These are phyloP conservation scores for Archilochus colubris DNA, from an alignment of 2,113 vertebrate genomes.

Conservation along the genomic window DNA sequence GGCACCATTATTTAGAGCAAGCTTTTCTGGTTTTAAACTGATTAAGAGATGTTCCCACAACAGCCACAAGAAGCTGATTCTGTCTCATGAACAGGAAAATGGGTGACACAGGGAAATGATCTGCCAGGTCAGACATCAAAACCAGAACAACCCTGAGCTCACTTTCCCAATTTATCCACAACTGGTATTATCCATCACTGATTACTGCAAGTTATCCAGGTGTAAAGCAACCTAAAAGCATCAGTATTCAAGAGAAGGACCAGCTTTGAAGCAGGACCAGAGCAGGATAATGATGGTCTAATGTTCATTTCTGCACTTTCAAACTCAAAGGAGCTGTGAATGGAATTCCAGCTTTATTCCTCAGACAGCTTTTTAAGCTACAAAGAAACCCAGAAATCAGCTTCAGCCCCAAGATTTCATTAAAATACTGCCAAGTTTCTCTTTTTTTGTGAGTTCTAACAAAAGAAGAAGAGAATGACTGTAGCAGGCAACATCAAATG, in stretches of 20 bases:
- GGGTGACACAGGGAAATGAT: background rate
- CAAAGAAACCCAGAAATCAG: background rate
- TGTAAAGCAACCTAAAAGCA: conserved; percentile 6
- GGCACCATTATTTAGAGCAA: background rate
- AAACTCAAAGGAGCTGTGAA: conserved; percentile 8
- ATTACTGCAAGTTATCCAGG: background rate
- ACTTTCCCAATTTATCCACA: background rate
- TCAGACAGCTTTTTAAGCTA: background rate
- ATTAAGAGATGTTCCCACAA: background rate
- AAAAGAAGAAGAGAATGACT: background rate
- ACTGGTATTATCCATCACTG: background rate
- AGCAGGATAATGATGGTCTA: background rate
- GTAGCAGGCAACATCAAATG: background rate
- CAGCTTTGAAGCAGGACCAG: background rate
- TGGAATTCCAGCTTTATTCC: background rate
- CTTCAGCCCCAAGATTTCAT: background rate
- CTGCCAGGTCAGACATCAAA: background rate
- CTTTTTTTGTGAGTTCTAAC: background rate
- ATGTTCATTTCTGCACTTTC: background rate
- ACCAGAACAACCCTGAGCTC: background rate
- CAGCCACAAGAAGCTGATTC: background rate
- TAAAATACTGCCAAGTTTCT: background rate
- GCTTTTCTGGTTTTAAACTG: background rate
- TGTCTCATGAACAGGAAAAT: background rate
- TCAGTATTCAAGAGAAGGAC: background rate